These are phyloP conservation scores for Melanostoma mellinum DNA, from an alignment of 2,888 invertebrate genomes.

Conservation along the genomic window DNA sequence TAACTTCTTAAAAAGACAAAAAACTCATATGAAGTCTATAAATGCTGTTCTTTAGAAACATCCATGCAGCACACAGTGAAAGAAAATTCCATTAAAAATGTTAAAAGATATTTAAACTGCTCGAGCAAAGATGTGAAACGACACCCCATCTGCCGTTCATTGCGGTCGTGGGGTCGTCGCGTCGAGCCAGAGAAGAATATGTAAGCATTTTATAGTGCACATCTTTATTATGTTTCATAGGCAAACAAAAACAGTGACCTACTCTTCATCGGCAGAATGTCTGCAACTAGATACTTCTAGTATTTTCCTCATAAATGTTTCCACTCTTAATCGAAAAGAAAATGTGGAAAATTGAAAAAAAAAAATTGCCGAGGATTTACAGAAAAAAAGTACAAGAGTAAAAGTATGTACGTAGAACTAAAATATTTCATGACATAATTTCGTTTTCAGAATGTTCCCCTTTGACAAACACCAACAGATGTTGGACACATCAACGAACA, in stretches of 20 bases:
- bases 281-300: conserved; percentile 9
- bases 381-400: conserved; percentile 1
- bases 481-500: conserved; percentile 31
- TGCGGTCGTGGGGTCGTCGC: conserved; percentile 14
- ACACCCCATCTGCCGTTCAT: conserved; percentile 20
- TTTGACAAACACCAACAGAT: conserved; percentile 62
- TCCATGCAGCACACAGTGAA: background rate
- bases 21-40: conserved; percentile 32
- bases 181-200: background rate
- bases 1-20: conserved; percentile 25
- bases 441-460: conserved; percentile 53
- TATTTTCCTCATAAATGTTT: conserved; percentile 2
- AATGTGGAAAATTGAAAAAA: conserved; percentile 41
- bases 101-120: conserved; percentile 44
- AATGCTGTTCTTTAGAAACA: background rate
- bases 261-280: conserved; percentile 44
- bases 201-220: conserved; percentile 40
- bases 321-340: conserved; percentile 11
- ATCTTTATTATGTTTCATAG: conserved; percentile 44
- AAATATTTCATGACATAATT: conserved; percentile 70
- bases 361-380: background rate
- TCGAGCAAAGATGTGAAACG: conserved; percentile 27
- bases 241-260: conserved; percentile 36
- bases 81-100: conserved; percentile 58
- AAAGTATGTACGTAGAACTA: conserved; percentile 23